Base-by-base conservation (phyloP, 2,797 vertebrate genomes). In the Cercopithecus neglectus region DNA sequence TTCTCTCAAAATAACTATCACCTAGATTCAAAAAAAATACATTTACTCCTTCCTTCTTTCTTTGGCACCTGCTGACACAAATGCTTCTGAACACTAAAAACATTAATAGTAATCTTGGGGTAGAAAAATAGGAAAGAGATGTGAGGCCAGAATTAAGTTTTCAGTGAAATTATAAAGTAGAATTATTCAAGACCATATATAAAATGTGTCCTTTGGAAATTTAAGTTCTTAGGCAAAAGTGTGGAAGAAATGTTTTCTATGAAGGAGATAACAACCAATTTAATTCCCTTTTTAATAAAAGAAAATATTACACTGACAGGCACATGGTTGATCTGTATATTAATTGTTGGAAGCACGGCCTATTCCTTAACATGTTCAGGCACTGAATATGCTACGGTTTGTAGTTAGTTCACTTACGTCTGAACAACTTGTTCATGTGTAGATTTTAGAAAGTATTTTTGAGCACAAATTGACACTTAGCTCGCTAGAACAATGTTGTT, bases 351-450 rank as follows among this genome's bases (percentile, higher is more conserved):
- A 94, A 50, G 41, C n/a, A 75, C 7, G 72, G 22, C 90, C 80
- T 72, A 0, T 97, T 97, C 41, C 41, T 11, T 44, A 72, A 94
- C 93, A 96, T 41, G 78, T 84, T 88, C 75, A 48, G 96, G 86
- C 92, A 94, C 17, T 19, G 50, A 95, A 85, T 61, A 95, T 94
- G 59, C 85, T 92, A 86, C 86, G 97, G 79, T 50, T 87, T 80
- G 55, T 90, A 93, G 83, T 90, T 89, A 93, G 81, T 90, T 94
- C 46, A 94, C 24, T 74, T 96, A 84, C 79, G 95, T 78, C 80
- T 91, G 80, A 97, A 50, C 21, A 70, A 95, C 96, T 95, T 50
- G 12, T 64, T 80, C 82, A 26, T 28, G 72, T 44, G 53, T 57
- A 95, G 26, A 88, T 89, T 84, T 83, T 87, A 86, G 53, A 79